A percentile compares a stretch with the other conserved stretches of the same genome.
Evolutionary conservation across 2,888 invertebrate genomes (phyloP).

Genomic region (Apamea sordens): DNA sequence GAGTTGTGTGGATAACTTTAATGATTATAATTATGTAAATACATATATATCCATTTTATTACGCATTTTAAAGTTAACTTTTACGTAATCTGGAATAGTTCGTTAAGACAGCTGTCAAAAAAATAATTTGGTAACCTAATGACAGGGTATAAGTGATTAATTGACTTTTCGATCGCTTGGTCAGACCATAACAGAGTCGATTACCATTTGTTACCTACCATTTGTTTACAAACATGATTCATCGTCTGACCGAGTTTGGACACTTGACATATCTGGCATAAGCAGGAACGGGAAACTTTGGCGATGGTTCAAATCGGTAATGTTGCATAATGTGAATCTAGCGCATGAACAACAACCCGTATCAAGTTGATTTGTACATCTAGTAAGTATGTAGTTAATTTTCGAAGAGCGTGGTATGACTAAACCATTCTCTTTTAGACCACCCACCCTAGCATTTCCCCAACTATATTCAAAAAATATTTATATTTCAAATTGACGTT

Average conservation of each 20-base stretch:
- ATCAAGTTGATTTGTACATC: background rate
- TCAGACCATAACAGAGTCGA: conserved; percentile 1
- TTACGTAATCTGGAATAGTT: too few relatives aligned
- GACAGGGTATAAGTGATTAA: background rate
- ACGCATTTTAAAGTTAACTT: too few relatives aligned
- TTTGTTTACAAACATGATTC: conserved; percentile 44
- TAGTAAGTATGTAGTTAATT: background rate
- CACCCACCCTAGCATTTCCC: background rate
- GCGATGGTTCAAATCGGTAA: conserved; percentile 44
- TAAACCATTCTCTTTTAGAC: background rate
- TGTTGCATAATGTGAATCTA: conserved; percentile 36
- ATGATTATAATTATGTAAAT: too few relatives aligned
- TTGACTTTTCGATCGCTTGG: background rate
- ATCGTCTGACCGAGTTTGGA: conserved; percentile 20
- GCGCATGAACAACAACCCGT: conserved; percentile 14
- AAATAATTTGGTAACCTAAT: too few relatives aligned
- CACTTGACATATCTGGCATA: conserved; percentile 43
- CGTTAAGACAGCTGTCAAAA: too few relatives aligned
- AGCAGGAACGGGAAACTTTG: conserved; percentile 50
- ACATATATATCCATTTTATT: too few relatives aligned
- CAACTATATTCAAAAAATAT: background rate
- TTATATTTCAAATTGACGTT: too few relatives aligned
- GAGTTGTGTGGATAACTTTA: too few relatives aligned
- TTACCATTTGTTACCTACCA: conserved; percentile 37
- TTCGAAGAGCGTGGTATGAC: background rate